Conservation (phyloP, 2,113 vertebrate genomes). For the Nothocercus julius region DNA sequence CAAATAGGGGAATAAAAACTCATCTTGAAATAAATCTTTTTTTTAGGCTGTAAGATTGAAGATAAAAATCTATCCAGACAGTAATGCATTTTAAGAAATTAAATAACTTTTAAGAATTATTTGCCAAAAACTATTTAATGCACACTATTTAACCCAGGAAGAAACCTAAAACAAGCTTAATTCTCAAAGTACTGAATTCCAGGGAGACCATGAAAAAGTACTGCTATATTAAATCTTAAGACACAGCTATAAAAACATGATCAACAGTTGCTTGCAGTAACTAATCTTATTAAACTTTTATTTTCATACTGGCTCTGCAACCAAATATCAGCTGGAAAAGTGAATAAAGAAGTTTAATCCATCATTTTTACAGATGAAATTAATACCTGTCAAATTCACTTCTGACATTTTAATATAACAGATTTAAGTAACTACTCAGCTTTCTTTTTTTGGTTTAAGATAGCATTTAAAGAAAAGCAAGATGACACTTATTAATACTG, state of each 20-base stretch:
- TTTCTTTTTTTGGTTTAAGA: slow-evolving; percentile 40
- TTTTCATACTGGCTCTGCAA: slow-evolving; percentile 69
- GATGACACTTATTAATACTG: not conserved
- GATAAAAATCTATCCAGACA: not conserved
- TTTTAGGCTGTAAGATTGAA: not conserved
- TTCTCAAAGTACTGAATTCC: slow-evolving; percentile 28
- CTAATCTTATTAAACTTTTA: slow-evolving; percentile 83
- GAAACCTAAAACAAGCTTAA: not conserved
- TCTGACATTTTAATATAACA: slow-evolving; percentile 82
- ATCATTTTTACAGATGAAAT: slow-evolving; percentile 85
- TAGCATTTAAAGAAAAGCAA: slow-evolving; percentile 24
- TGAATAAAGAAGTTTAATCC: slow-evolving; percentile 83
- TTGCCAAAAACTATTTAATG: not conserved
- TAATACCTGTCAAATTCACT: slow-evolving; percentile 83
- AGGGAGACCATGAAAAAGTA: slow-evolving; percentile 69
- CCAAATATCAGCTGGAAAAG: slow-evolving; percentile 74
- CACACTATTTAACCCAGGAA: not conserved
- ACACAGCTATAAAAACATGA: slow-evolving; percentile 71
- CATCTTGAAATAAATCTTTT: not conserved
- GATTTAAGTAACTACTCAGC: slow-evolving; percentile 47
- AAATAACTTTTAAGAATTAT: not conserved
- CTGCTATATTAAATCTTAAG: slow-evolving; percentile 78
- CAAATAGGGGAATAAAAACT: not conserved
- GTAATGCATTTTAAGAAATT: not conserved
- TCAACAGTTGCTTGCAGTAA: slow-evolving; percentile 69